phyloP scores from a whole-genome alignment of 1,140 invertebrate genomes.

The Dendroctonus ponderosae region DNA sequence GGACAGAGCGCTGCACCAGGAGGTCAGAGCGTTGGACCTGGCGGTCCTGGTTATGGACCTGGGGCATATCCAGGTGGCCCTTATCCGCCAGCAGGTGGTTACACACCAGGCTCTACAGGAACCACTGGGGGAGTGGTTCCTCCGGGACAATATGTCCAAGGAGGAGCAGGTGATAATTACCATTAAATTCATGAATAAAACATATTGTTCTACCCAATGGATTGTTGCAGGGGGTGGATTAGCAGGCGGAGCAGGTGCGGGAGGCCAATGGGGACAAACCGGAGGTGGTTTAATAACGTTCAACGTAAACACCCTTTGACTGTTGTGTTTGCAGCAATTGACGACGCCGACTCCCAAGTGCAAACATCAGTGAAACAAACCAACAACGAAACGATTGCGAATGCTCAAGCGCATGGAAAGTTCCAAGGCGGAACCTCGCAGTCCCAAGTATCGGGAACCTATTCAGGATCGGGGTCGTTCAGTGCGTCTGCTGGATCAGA shows the following conservation, averaged over 20 bases:
- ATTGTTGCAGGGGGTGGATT: no score
- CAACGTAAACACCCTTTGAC: not conserved
- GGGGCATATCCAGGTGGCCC: no score
- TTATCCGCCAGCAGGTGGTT: no score
- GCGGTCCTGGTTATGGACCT: slow-evolving; percentile 1
- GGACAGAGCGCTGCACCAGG: not conserved
- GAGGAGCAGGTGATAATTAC: not conserved
- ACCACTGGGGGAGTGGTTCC: slow-evolving; percentile 1
- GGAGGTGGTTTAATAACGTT: not conserved
- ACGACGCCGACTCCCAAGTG: slow-evolving; percentile 71
- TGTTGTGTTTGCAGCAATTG: slow-evolving; percentile 38
- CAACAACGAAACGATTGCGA: slow-evolving; percentile 68
- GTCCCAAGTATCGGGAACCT: slow-evolving; percentile 75
- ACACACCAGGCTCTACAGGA: no score
- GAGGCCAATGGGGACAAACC: not conserved
- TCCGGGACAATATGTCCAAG: slow-evolving; percentile 14
- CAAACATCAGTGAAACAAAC: slow-evolving; percentile 67
- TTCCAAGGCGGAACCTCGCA: slow-evolving; percentile 70
- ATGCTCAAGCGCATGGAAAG: slow-evolving; percentile 71
- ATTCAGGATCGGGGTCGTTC: slow-evolving; percentile 72
- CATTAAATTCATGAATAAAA: no score
- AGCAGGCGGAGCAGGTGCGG: no score
- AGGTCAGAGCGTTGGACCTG: not conserved
- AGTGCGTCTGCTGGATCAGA: slow-evolving; percentile 78
- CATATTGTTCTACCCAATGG: no score